These are phyloP conservation scores for Condylostylus longicornis DNA, from an alignment of 1,140 invertebrate species.

Conservation along the genomic window DNA sequence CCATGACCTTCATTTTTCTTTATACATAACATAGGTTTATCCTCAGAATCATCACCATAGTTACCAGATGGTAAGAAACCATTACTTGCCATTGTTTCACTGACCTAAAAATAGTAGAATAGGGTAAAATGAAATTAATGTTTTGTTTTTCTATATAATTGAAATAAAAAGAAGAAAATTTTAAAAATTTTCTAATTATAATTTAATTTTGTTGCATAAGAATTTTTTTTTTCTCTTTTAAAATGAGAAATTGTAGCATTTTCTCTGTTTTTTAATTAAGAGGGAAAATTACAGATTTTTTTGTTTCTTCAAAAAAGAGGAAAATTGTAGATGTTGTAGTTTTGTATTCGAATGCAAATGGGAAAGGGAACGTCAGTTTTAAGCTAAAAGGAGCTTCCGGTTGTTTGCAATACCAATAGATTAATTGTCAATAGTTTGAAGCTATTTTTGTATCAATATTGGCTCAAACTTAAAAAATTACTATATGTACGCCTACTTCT, in stretches of 20 bases:
- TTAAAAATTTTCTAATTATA: background rate
- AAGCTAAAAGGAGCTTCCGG: no score
- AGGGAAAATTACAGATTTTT: no score
- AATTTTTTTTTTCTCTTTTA: background rate
- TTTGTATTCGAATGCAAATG: no score
- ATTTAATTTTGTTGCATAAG: background rate
- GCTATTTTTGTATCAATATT: no score
- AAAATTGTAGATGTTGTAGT: no score
- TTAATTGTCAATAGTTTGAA: no score
- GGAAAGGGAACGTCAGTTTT: no score
- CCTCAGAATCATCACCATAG: conserved; percentile 54
- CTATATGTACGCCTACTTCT: no score
- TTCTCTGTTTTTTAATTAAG: no score
- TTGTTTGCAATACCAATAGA: no score
- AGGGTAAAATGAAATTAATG: background rate
- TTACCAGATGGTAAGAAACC: conserved; percentile 51
- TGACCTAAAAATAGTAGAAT: conserved; percentile 39
- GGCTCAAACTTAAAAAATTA: no score
- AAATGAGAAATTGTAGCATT: background rate
- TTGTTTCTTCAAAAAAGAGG: no score
- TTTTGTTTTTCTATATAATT: background rate
- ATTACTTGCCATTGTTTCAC: conserved; percentile 62
- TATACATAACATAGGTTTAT: conserved; percentile 58
- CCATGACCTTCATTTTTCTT: conserved; percentile 61
- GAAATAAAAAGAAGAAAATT: background rate